These are phyloP conservation scores for Cheilosia variabilis DNA, from an alignment of 2,888 invertebrate genomes.

Conservation along the genomic window DNA sequence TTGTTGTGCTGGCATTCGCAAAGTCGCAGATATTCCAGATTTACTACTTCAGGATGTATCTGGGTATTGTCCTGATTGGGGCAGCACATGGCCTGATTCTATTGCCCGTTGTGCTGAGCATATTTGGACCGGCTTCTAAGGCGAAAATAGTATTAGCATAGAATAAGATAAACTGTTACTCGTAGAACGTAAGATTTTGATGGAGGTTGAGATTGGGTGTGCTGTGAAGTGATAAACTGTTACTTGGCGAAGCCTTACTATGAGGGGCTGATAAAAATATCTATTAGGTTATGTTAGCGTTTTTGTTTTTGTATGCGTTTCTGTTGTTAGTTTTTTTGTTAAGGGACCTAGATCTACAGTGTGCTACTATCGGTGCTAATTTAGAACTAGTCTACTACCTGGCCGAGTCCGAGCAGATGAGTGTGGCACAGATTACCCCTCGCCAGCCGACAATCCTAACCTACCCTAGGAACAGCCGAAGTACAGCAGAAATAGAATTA, in stretches of 20 bases:
- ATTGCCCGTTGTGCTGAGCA: conserved; percentile 94
- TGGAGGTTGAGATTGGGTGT: neutral
- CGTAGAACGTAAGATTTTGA: conserved; percentile 15
- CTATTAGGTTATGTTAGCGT: neutral
- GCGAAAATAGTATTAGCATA: conserved; percentile 26
- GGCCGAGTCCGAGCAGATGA: too few species aligned
- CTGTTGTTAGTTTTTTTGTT: too few species aligned
- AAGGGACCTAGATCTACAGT: too few species aligned
- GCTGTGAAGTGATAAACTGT: conserved; percentile 4
- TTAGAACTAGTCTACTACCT: too few species aligned
- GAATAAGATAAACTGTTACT: conserved; percentile 1
- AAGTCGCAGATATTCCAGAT: conserved; percentile 93
- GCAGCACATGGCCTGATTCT: conserved; percentile 96
- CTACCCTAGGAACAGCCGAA: too few species aligned
- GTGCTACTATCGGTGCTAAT: too few species aligned
- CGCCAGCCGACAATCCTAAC: too few species aligned
- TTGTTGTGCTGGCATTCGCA: conserved; percentile 95
- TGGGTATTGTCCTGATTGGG: conserved; percentile 96
- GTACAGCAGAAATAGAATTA: too few species aligned
- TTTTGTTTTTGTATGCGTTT: neutral
- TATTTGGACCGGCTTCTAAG: conserved; percentile 85
- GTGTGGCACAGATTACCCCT: too few species aligned
- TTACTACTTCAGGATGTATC: conserved; percentile 98
- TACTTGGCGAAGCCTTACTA: neutral
- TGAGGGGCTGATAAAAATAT: conserved; percentile 10